Evolutionary conservation across 2,113 vertebrate genomes (phyloP), one percentile per base, ranked within the genome.

Genomic region (Mormyrus iriodes): DNA sequence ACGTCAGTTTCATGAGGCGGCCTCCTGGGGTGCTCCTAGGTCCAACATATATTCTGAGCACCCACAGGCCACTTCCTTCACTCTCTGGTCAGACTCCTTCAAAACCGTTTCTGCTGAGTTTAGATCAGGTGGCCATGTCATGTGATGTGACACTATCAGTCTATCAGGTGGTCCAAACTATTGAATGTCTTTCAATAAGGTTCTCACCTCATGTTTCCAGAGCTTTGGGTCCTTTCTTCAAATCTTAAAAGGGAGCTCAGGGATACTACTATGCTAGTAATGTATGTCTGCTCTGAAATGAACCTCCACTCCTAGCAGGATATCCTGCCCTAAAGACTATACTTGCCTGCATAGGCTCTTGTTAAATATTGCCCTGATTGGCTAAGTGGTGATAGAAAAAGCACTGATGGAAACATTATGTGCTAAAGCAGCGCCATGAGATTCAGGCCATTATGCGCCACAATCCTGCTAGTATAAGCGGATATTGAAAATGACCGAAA

Each of bases 361-460:
- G 42, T 48, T 84, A 84, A 21, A 84, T 44, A 84, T 48, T 48
- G 48, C 21, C 82, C 82, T 84, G 44, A 48, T 48, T 46, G 82
- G 82, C 35, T 84, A 84, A 84, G 82, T n/a, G 44, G 82, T 84
- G 39, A 84, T 84, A 46, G 82, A 84, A 84, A 84, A 13, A 44
- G 82, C 35, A 84, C 21, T 39, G 42, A 84, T 84, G 82, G 82
- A 84, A 24, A 84, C 82, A 46, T 84, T 48, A 84, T n/a, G 44
- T 46, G 19, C 44, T 84, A 46, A 84, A 46, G 44, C 44, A 48
- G 82, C 21, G 3, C 44, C 35, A 79, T 79, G 73, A 84, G 82
- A 84, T 46, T 48, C 42, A 24, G 44, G 82, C 82, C 42, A 84
- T 84, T 84, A 84, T 48, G 44, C 7, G 10, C 3, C 21, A 24